A percentile compares a stretch with the other conserved stretches of the same genome.
Conservation (phyloP, 2,797 vertebrate species). For the Hydrocynus forskahlii region DNA sequence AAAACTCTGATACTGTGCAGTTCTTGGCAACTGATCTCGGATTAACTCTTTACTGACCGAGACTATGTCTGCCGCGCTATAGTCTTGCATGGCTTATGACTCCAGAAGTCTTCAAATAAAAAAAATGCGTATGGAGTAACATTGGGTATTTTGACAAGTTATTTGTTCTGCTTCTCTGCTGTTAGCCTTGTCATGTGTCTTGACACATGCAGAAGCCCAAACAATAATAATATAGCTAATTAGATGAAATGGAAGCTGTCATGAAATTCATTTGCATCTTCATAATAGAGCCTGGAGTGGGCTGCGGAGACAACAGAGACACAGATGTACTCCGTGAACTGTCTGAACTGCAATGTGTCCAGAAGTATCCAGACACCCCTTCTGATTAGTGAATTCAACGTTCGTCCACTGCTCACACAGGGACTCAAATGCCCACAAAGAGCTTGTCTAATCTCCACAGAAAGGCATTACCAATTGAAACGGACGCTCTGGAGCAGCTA, state of each 20-base stretch:
- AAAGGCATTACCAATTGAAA: too few species aligned
- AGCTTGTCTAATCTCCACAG: neutral
- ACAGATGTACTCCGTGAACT: too few species aligned
- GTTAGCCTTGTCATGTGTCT: neutral
- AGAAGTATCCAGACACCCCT: too few species aligned
- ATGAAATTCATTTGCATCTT: neutral
- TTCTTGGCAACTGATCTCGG: neutral
- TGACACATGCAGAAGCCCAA: neutral
- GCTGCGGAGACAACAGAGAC: neutral
- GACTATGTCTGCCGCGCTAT: neutral
- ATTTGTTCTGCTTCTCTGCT: neutral
- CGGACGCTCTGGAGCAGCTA: too few species aligned
- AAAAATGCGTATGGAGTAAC: too few species aligned
- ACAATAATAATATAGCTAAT: neutral
- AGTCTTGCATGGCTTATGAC: neutral
- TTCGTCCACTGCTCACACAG: neutral
- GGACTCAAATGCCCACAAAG: neutral
- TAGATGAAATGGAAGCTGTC: neutral
- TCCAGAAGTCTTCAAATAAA: too few species aligned
- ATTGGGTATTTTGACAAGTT: too few species aligned
- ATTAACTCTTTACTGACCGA: slow-evolving; percentile 32
- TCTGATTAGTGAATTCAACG: neutral
- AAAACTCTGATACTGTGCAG: neutral
- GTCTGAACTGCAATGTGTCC: too few species aligned
- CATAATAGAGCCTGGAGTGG: neutral